phyloP scores from a whole-genome alignment of 2,797 vertebrate genomes.

The Zenarchopterus dispar region DNA sequence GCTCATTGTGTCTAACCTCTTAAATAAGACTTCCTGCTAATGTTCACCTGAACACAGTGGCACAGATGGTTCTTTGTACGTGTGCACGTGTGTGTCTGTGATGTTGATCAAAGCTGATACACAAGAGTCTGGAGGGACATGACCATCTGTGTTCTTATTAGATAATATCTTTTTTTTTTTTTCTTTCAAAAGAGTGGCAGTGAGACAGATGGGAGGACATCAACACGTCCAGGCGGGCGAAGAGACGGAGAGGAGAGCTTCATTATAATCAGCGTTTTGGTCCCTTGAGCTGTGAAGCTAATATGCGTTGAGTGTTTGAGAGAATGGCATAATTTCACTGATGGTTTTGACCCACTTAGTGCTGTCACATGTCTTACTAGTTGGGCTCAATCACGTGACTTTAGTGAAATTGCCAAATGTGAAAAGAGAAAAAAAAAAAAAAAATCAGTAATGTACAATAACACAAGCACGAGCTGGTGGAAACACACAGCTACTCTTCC shows the following conservation, averaged over 20 bases:
- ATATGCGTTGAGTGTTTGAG: slow-evolving; percentile 10
- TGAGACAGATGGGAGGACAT: slow-evolving; percentile 35
- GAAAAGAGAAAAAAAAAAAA: slow-evolving; percentile 3
- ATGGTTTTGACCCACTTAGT: slow-evolving; percentile 75
- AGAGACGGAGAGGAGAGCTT: slow-evolving; percentile 24
- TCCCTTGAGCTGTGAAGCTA: slow-evolving; percentile 55
- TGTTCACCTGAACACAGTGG: slow-evolving; percentile 58
- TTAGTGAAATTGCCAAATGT: slow-evolving; percentile 30
- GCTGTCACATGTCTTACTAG: slow-evolving; percentile 58
- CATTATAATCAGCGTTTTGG: slow-evolving; percentile 54
- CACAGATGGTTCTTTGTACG: slow-evolving; percentile 59
- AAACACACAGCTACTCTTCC: slow-evolving; percentile 45
- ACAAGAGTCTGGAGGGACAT: slow-evolving; percentile 42
- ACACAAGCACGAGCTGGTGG: slow-evolving; percentile 19
- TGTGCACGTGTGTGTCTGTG: slow-evolving; percentile 18
- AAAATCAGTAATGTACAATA: not conserved
- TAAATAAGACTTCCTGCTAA: slow-evolving; percentile 68
- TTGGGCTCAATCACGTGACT: slow-evolving; percentile 54
- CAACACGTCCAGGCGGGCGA: slow-evolving; percentile 15
- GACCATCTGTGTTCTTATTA: slow-evolving; percentile 62
- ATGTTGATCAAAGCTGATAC: slow-evolving; percentile 64
- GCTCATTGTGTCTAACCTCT: slow-evolving; percentile 60
- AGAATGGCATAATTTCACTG: slow-evolving; percentile 64
- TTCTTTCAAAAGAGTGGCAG: slow-evolving; percentile 9
- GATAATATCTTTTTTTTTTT: slow-evolving; percentile 40